phyloP scores from a whole-genome alignment of 37 sponge, comb jelly and placozoan genomes.

The Oopsacas minuta region DNA sequence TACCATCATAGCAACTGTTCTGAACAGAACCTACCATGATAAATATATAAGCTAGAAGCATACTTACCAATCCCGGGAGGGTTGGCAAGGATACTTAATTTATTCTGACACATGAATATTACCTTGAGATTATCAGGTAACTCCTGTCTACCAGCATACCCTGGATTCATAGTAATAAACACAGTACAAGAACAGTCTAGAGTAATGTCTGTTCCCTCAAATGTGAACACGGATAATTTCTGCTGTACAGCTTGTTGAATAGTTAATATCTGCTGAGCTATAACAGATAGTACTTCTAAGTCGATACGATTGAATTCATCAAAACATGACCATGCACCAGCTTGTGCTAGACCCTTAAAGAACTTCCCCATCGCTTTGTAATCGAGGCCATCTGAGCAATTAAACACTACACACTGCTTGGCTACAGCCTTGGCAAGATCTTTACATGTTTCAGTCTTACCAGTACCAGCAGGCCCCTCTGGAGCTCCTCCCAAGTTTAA shows the following conservation, averaged over 20 bases:
- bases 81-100: too few species aligned
- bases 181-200: constrained; percentile 86
- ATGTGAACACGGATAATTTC: constrained; percentile 56
- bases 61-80: too few species aligned
- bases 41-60: too few species aligned
- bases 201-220: constrained; percentile 87
- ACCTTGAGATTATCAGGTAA: constrained; percentile 97
- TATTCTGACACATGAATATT: background rate
- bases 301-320: constrained; percentile 98
- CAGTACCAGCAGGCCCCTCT: constrained; percentile 87
- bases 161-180: constrained; percentile 99
- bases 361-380: constrained; percentile 99
- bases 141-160: constrained; percentile 94
- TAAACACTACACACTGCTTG: constrained; percentile 99
- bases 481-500: constrained; percentile 94
- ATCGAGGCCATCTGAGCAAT: constrained; percentile 98
- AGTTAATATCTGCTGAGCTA: constrained; percentile 90
- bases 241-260: constrained; percentile 76
- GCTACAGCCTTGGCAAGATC: constrained; percentile 99
- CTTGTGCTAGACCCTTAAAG: constrained; percentile 96
- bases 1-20: constrained; percentile 98
- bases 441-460: constrained; percentile 94
- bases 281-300: constrained; percentile 86
- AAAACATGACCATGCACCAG: constrained; percentile 98
- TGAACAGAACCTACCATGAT: constrained; percentile 60